phyloP scores from a whole-genome alignment of 2,113 vertebrate species.

The Himantopus leucocephalus region DNA sequence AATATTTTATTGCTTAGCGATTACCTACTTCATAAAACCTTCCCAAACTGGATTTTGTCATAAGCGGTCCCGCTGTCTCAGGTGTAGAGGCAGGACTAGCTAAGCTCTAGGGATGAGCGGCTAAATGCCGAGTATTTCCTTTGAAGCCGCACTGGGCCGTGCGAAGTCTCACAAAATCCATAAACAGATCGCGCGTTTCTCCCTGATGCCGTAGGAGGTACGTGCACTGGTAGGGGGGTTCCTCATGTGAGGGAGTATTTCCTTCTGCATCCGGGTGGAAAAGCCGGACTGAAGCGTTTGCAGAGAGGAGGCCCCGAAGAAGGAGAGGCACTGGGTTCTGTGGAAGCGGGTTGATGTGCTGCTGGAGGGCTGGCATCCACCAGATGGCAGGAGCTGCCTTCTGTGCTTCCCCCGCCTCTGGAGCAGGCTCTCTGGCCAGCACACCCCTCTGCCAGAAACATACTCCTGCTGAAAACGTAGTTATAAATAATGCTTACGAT shows the following conservation, averaged over 20 bases:
- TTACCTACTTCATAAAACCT: background rate
- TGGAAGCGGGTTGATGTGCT: accelerated
- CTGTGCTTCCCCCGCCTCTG: accelerated
- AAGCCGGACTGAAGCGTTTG: accelerated
- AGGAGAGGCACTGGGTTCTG: accelerated
- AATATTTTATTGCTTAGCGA: background rate
- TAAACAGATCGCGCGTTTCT: accelerated
- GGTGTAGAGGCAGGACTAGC: background rate
- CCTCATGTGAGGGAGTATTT: accelerated
- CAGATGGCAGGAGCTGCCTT: slow-evolving; percentile 29
- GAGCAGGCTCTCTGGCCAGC: background rate
- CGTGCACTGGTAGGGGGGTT: accelerated
- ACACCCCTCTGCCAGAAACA: background rate
- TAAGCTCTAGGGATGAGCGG: background rate
- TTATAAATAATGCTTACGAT: accelerated
- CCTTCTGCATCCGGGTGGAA: background rate
- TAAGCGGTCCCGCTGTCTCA: accelerated
- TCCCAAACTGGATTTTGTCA: background rate
- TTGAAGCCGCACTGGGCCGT: background rate
- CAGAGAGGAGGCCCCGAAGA: background rate
- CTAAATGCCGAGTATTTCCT: background rate
- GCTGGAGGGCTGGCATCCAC: background rate
- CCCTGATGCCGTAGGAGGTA: background rate
- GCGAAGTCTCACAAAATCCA: accelerated
- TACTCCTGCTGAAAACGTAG: accelerated